A percentile compares a stretch with the other conserved stretches of the same genome.
Evolutionary conservation across 2,113 vertebrate genomes (phyloP).

Genomic region (Callopanchax toddi): DNA sequence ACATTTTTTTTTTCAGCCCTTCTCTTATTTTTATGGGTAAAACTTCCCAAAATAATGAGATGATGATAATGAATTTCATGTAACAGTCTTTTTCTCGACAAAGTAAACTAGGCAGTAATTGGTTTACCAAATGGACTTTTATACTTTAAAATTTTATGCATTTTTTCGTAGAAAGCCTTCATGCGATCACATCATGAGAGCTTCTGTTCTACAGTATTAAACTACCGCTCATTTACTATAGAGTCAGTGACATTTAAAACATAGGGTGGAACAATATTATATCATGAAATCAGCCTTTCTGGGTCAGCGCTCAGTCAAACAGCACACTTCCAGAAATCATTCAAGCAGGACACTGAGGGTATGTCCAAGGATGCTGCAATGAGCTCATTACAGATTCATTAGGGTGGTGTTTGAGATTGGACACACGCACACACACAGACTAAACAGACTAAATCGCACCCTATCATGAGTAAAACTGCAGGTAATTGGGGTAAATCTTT

Average conservation of each 20-base stretch:
- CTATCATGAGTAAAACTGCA: slow-evolving; percentile 18
- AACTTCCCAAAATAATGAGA: slow-evolving; percentile 50
- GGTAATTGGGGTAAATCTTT: slow-evolving; percentile 18
- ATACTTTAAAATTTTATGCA: not conserved
- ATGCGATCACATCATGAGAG: slow-evolving; percentile 11
- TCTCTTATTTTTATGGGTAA: slow-evolving; percentile 18
- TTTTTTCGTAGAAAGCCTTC: slow-evolving; percentile 1
- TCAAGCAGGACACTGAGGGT: slow-evolving; percentile 19
- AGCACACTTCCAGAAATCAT: slow-evolving; percentile 21
- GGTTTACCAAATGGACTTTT: slow-evolving; percentile 32
- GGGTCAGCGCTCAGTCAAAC: slow-evolving; percentile 58
- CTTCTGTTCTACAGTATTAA: slow-evolving; percentile 23
- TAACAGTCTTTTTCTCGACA: slow-evolving; percentile 44
- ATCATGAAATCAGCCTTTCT: slow-evolving; percentile 41
- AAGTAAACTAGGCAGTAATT: slow-evolving; percentile 58
- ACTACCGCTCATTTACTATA: slow-evolving; percentile 47
- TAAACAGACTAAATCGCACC: too few relatives aligned
- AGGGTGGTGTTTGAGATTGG: slow-evolving; percentile 7
- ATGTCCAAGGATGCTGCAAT: slow-evolving; percentile 12
- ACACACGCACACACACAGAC: not conserved
- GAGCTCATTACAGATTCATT: slow-evolving; percentile 1
- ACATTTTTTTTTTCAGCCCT: not conserved
- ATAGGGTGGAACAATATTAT: slow-evolving; percentile 27
- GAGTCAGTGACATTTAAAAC: slow-evolving; percentile 67
- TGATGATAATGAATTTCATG: slow-evolving; percentile 60